phyloP scores from a whole-genome alignment of 2,888 invertebrate species.

The Junonia oenone region DNA sequence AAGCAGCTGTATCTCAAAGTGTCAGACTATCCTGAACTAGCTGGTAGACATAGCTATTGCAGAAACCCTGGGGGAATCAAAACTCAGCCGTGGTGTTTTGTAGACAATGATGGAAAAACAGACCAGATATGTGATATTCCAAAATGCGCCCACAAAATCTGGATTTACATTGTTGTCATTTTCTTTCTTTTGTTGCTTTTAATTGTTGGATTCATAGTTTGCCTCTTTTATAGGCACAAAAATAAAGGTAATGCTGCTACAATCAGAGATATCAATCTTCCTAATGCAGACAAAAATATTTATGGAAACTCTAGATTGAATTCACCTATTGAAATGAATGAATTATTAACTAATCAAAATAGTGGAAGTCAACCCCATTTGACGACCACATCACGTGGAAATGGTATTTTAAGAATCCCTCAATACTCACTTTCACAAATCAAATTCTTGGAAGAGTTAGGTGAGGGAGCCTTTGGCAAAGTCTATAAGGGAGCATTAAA shows the following conservation, averaged over 20 bases:
- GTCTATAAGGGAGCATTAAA: constrained; percentile 96
- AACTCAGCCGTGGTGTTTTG: constrained; percentile 93
- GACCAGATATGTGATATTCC: constrained; percentile 92
- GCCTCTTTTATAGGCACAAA: constrained; percentile 82
- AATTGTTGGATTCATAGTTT: constrained; percentile 66
- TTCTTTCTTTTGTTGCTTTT: constrained; percentile 78
- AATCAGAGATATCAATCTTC: constrained; percentile 84
- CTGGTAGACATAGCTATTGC: constrained; percentile 91
- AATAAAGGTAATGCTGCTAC: constrained; percentile 80
- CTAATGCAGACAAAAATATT: constrained; percentile 88
- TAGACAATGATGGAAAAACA: constrained; percentile 83
- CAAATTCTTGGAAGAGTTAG: constrained; percentile 92
- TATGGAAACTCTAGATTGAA: constrained; percentile 88
- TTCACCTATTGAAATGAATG: constrained; percentile 91
- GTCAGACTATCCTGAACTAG: constrained; percentile 90
- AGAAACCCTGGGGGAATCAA: constrained; percentile 93
- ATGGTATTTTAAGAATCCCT: constrained; percentile 82
- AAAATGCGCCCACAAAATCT: constrained; percentile 91
- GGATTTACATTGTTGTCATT: constrained; percentile 87
- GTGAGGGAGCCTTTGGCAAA: constrained; percentile 98
- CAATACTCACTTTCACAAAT: constrained; percentile 93
- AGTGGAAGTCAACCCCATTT: constrained; percentile 66
- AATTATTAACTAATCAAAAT: constrained; percentile 82
- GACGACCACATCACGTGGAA: constrained; percentile 70
- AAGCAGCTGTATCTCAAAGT: constrained; percentile 87